Percentiles rank a stretch among this genome's conserved stretches.
Evolutionary conservation across 2,113 vertebrate genomes (phyloP).

Genomic region (Burhinus bistriatus): DNA sequence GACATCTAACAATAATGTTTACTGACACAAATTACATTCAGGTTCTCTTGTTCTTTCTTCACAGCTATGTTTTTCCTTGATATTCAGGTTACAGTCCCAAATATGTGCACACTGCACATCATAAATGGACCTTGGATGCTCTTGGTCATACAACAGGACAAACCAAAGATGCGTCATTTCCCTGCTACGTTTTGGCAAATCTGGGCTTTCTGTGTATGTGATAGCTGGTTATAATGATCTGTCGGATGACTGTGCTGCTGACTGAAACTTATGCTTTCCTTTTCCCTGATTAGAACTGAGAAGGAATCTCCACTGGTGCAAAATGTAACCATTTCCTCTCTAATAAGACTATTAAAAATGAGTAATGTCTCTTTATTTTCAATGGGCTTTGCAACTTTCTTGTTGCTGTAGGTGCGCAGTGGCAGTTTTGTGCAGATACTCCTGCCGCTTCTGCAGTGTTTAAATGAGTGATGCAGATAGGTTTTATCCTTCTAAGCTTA

Average conservation of each 20-base stretch:
- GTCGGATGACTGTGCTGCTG: neutral
- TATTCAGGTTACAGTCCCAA: neutral
- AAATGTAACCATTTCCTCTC: neutral
- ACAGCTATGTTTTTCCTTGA: neutral
- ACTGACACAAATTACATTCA: neutral
- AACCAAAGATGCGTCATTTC: neutral
- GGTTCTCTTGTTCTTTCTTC: neutral
- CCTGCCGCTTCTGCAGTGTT: neutral
- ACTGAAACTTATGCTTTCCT: neutral
- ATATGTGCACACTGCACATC: neutral
- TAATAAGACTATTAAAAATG: neutral
- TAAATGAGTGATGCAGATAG: neutral
- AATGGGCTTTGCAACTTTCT: neutral
- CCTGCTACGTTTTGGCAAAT: neutral
- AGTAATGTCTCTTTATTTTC: neutral
- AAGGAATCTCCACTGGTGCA: neutral
- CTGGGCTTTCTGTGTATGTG: neutral
- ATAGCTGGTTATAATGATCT: neutral
- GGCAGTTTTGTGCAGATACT: neutral
- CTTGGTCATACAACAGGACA: neutral
- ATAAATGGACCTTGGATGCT: neutral
- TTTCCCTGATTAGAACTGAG: neutral
- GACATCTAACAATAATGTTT: neutral
- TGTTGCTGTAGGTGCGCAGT: neutral
- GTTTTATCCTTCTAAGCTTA: neutral